Conservation (phyloP, 2,113 vertebrate species). For the Mesocricetus auratus region DNA sequence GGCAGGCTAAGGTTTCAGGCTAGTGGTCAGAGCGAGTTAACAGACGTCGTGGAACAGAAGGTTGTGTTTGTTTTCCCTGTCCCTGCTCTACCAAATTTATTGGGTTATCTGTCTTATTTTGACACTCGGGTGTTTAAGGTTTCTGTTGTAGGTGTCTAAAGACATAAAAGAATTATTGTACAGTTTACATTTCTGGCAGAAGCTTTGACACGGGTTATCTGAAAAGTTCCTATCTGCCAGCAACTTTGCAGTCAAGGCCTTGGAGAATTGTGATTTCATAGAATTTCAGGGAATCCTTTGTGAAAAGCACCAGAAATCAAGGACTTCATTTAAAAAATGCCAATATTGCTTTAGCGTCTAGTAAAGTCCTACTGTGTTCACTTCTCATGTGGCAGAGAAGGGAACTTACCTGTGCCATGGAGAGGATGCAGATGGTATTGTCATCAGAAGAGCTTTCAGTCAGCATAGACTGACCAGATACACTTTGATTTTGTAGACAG, state of each 20-base stretch:
- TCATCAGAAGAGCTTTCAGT: not conserved
- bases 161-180: constrained; percentile 81
- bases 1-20: constrained; percentile 77
- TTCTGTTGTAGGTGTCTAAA: constrained; percentile 82
- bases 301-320: constrained; percentile 44
- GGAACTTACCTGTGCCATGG: not conserved
- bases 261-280: not conserved
- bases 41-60: constrained; percentile 64
- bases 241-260: constrained; percentile 43
- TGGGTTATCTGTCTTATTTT: constrained; percentile 83
- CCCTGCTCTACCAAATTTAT: constrained; percentile 74
- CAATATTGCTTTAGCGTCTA: not conserved
- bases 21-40: constrained; percentile 66
- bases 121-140: constrained; percentile 80
- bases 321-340: not conserved
- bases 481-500: constrained; percentile 35
- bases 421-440: not conserved
- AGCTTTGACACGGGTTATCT: constrained; percentile 79
- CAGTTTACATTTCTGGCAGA: constrained; percentile 75
- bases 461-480: not conserved
- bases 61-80: constrained; percentile 82
- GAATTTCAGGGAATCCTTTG: not conserved
- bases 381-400: not conserved
- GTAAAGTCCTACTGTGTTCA: not conserved
- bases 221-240: constrained; percentile 70